phyloP scores from a whole-genome alignment of 1,140 invertebrate genomes.

The Galendromus occidentalis region DNA sequence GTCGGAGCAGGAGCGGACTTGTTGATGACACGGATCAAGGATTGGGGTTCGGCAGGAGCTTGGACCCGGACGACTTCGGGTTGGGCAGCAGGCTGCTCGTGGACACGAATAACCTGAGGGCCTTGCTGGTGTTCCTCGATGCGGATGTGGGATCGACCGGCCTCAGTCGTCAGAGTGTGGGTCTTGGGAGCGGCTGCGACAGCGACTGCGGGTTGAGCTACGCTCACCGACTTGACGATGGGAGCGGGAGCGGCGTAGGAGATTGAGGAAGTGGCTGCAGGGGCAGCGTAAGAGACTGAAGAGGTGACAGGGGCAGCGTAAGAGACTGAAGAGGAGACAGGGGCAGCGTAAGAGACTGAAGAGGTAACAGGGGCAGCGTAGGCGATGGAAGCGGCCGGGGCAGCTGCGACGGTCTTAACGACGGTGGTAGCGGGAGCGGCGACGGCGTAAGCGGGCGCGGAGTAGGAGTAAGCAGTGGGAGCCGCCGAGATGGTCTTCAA shows the following conservation, averaged over 20 bases:
- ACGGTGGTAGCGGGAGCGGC: not conserved
- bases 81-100: not conserved
- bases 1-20: not conserved
- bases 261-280: not conserved
- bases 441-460: not conserved
- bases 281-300: not conserved
- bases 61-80: not conserved
- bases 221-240: not conserved
- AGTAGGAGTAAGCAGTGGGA: not conserved
- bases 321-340: not conserved
- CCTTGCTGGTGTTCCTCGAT: slow-evolving; percentile 8
- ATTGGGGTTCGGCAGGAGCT: not conserved
- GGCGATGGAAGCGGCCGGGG: not conserved
- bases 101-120: not conserved
- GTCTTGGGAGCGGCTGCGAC: not conserved
- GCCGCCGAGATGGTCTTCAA: not conserved
- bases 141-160: not conserved
- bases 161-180: not conserved
- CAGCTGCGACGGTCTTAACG: not conserved
- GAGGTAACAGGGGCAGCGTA: not conserved
- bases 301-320: not conserved
- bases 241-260: not conserved
- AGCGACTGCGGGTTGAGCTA: not conserved
- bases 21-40: not conserved
- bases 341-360: not conserved